phyloP scores from a whole-genome alignment of 2,888 invertebrate species.

The Temnothorax unifasciatus region DNA sequence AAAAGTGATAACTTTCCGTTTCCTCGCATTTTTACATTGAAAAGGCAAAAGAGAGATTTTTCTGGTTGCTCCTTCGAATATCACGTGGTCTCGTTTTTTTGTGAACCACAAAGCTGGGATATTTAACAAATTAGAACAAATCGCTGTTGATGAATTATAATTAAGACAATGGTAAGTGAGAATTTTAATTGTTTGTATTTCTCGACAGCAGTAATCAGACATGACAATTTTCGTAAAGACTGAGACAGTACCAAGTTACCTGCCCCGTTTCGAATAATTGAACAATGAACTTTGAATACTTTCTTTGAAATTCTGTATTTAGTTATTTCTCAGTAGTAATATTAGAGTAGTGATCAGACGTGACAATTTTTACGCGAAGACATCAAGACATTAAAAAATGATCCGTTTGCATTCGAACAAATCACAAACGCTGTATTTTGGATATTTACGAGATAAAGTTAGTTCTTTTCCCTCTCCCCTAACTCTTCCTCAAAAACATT shows the following conservation, averaged over 20 bases:
- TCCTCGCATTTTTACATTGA: neutral
- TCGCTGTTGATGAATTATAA: neutral
- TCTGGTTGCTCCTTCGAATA: neutral
- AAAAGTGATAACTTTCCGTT: conserved; percentile 21
- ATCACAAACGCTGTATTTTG: neutral
- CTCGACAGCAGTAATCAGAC: neutral
- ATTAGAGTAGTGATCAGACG: neutral
- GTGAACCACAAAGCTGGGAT: neutral
- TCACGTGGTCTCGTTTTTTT: neutral
- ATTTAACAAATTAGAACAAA: neutral
- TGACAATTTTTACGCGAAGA: neutral
- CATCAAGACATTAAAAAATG: neutral
- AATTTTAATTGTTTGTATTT: neutral
- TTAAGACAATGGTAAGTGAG: neutral
- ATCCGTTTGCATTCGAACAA: neutral
- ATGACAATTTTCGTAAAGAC: neutral
- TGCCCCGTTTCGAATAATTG: neutral
- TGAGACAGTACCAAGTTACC: neutral
- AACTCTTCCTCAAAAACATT: neutral
- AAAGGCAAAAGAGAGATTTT: neutral
- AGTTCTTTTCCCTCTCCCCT: neutral
- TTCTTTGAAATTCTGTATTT: neutral
- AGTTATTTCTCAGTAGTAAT: neutral
- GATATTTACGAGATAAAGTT: neutral
- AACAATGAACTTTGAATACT: neutral